Percentiles rank a stretch among this genome's conserved stretches.
Conservation (phyloP, 2,888 invertebrate species). For the Fragum sueziense region DNA sequence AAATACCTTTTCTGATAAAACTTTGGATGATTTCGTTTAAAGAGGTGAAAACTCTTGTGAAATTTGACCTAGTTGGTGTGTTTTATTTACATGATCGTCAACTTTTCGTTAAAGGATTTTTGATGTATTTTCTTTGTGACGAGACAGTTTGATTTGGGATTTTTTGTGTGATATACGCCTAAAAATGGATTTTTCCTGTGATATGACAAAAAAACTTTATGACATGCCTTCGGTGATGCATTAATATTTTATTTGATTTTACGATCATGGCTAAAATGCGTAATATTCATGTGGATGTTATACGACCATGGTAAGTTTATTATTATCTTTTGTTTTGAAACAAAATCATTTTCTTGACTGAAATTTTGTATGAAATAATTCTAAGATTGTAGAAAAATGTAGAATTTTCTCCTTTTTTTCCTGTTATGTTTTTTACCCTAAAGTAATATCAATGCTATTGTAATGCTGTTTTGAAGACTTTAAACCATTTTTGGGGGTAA, state of each 20-base stretch:
- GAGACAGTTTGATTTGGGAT: neutral
- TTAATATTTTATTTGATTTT: neutral
- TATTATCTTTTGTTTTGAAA: neutral
- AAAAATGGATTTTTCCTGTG: no score
- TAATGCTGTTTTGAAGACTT: no score
- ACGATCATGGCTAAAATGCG: slow-evolving; percentile 53
- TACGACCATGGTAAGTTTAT: slow-evolving; percentile 48
- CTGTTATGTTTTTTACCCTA: no score
- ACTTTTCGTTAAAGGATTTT: neutral
- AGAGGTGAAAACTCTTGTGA: slow-evolving; percentile 1
- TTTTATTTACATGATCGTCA: neutral
- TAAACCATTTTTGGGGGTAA: no score
- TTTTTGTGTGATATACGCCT: no score
- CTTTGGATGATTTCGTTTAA: slow-evolving; percentile 2
- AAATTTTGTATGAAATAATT: no score
- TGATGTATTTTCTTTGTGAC: neutral
- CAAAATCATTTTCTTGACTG: no score
- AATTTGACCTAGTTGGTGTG: slow-evolving; percentile 7
- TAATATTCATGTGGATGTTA: slow-evolving; percentile 54
- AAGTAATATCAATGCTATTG: no score
- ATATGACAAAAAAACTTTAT: neutral
- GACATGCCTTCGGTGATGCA: neutral
- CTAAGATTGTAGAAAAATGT: no score
- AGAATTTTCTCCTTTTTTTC: no score
- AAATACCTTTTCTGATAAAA: slow-evolving; percentile 4